Percentiles rank a stretch among this genome's conserved stretches.
These are phyloP conservation scores for Rhinoraja longicauda DNA, from an alignment of 2,797 vertebrate species.

Conservation along the genomic window DNA sequence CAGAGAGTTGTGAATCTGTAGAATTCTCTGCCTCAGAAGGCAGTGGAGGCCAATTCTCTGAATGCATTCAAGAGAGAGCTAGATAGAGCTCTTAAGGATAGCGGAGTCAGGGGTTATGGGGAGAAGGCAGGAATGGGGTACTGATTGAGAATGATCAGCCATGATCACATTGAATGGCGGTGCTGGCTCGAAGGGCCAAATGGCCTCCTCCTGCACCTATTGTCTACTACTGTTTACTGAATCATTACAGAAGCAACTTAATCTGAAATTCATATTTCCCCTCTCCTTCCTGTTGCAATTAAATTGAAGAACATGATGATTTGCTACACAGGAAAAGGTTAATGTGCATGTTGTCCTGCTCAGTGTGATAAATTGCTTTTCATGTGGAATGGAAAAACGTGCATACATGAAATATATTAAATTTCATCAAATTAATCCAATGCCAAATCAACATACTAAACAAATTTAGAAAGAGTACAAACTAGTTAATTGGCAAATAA, in stretches of 20 bases:
- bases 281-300: slow-evolving; percentile 8
- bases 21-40: too few relatives aligned
- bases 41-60: too few relatives aligned
- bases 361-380: neutral
- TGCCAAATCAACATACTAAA: neutral
- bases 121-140: too few relatives aligned
- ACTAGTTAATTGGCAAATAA: neutral
- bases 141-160: too few relatives aligned
- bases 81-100: too few relatives aligned
- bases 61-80: too few relatives aligned
- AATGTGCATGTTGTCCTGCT: neutral
- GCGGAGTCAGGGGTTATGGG: too few relatives aligned
- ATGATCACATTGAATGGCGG: too few relatives aligned
- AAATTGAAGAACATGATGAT: slow-evolving; percentile 13
- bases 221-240: too few relatives aligned
- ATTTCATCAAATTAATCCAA: neutral
- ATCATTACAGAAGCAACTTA: neutral
- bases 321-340: neutral
- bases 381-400: neutral
- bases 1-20: too few relatives aligned
- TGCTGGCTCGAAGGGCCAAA: too few relatives aligned
- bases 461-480: neutral
- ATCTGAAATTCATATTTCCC: slow-evolving; percentile 36
- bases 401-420: neutral
- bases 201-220: too few relatives aligned